phyloP scores from a whole-genome alignment of 2,888 invertebrate species.

The Camponotus fellah region DNA sequence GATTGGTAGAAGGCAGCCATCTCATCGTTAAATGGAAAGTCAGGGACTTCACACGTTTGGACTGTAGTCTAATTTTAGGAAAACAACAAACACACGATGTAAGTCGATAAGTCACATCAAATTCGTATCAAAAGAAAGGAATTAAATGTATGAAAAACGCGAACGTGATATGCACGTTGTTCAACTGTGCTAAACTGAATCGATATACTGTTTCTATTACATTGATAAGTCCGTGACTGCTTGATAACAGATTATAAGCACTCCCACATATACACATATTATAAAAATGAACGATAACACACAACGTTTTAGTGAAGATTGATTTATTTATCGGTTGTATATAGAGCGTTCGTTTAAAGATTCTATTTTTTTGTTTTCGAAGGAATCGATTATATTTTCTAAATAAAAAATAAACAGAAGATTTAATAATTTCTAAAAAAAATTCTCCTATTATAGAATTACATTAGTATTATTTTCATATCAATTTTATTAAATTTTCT shows the following conservation, averaged over 20 bases:
- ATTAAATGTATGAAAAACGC: not conserved
- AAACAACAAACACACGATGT: slow-evolving; percentile 50
- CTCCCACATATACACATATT: slow-evolving; percentile 26
- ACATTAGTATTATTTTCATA: not conserved
- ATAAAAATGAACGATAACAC: slow-evolving; percentile 34
- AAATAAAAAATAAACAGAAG: not conserved
- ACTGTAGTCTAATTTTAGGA: slow-evolving; percentile 77
- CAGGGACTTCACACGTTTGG: slow-evolving; percentile 57
- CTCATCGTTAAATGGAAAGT: slow-evolving; percentile 74
- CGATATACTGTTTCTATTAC: slow-evolving; percentile 57
- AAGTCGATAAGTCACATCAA: slow-evolving; percentile 29
- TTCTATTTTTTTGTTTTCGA: not conserved
- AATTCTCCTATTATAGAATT: not conserved
- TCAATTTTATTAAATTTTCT: not conserved
- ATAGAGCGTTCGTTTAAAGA: not conserved
- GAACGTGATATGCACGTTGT: slow-evolving; percentile 35
- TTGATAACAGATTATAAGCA: slow-evolving; percentile 60
- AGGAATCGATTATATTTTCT: not conserved
- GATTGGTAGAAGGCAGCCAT: not conserved
- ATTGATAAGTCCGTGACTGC: slow-evolving; percentile 54
- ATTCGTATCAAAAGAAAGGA: not conserved
- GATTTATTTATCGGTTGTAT: slow-evolving; percentile 1
- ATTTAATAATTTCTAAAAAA: not conserved
- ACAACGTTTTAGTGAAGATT: slow-evolving; percentile 12
- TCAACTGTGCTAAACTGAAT: slow-evolving; percentile 51